These are phyloP conservation scores for Drosophila mimetica DNA, from an alignment of 2,888 invertebrate genomes.

Conservation along the genomic window DNA sequence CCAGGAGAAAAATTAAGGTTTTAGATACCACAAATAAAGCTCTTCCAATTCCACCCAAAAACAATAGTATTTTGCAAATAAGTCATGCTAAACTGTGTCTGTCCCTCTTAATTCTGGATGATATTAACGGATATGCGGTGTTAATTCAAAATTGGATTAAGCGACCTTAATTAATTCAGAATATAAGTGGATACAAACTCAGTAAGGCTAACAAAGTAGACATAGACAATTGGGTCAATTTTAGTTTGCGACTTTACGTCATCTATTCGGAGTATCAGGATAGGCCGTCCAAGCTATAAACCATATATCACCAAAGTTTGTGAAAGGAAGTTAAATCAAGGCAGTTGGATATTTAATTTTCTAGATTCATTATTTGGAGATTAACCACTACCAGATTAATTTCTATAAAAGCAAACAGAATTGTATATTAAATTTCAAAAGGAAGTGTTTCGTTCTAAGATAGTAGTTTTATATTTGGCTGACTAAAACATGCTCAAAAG, in stretches of 20 bases:
- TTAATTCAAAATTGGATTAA: neutral
- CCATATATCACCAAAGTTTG: constrained; percentile 1
- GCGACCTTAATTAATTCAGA: neutral
- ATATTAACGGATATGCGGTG: neutral
- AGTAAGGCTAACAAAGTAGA: constrained; percentile 1
- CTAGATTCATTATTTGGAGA: too few species aligned
- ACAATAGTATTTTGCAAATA: constrained; percentile 2
- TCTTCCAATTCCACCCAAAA: constrained; percentile 1
- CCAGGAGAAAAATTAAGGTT: constrained; percentile 1
- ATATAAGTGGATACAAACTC: neutral
- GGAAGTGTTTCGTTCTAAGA: too few species aligned
- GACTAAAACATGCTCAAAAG: too few species aligned
- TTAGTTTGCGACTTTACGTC: too few species aligned
- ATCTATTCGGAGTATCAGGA: constrained; percentile 1
- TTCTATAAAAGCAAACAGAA: too few species aligned
- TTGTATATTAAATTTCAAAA: too few species aligned
- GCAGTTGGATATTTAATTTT: too few species aligned
- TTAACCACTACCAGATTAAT: too few species aligned
- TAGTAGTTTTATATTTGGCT: too few species aligned
- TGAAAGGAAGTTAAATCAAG: too few species aligned
- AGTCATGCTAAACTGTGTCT: neutral
- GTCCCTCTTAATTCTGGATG: neutral
- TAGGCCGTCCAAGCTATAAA: constrained; percentile 4
- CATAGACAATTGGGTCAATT: too few species aligned
- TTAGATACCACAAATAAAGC: constrained; percentile 1